These are phyloP conservation scores for Drosophila neonasuta DNA, from an alignment of 2,888 invertebrate species.

Conservation along the genomic window DNA sequence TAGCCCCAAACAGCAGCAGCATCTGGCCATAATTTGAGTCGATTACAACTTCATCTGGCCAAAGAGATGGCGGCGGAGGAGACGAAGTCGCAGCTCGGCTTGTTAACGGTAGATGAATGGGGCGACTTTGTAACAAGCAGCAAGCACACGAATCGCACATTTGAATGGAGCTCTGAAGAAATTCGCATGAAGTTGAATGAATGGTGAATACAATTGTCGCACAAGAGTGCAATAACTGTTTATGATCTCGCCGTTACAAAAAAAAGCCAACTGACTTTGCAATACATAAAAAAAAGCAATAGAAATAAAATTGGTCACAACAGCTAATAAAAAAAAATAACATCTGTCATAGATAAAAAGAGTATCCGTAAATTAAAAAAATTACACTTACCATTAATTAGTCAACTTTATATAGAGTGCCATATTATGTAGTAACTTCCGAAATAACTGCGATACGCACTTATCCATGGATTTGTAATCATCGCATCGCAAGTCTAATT, in stretches of 20 bases:
- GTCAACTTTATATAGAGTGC: not conserved
- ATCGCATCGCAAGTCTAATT: slow-evolving; percentile 18
- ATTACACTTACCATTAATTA: not conserved
- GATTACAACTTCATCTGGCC: slow-evolving; percentile 59
- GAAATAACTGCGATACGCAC: slow-evolving; percentile 32
- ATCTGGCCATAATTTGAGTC: slow-evolving; percentile 66
- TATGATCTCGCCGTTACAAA: not conserved
- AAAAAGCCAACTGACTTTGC: not conserved
- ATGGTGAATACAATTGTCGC: slow-evolving; percentile 7
- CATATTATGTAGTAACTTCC: slow-evolving; percentile 16
- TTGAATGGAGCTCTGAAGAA: slow-evolving; percentile 32
- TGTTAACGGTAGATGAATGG: slow-evolving; percentile 11
- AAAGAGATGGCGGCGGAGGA: slow-evolving; percentile 5
- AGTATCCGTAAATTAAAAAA: not conserved
- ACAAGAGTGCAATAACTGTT: slow-evolving; percentile 4
- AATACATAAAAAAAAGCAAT: not conserved
- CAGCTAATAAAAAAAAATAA: not conserved
- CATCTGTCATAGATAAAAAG: not conserved
- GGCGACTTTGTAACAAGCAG: slow-evolving; percentile 2
- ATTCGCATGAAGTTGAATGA: slow-evolving; percentile 28
- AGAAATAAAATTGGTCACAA: not conserved
- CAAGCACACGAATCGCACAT: slow-evolving; percentile 26
- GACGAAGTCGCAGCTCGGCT: not conserved
- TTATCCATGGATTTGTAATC: slow-evolving; percentile 31
- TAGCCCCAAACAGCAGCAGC: slow-evolving; percentile 28